Evolutionary conservation across 2,888 invertebrate species (phyloP).

Genomic region (Apodemia hepburni): DNA sequence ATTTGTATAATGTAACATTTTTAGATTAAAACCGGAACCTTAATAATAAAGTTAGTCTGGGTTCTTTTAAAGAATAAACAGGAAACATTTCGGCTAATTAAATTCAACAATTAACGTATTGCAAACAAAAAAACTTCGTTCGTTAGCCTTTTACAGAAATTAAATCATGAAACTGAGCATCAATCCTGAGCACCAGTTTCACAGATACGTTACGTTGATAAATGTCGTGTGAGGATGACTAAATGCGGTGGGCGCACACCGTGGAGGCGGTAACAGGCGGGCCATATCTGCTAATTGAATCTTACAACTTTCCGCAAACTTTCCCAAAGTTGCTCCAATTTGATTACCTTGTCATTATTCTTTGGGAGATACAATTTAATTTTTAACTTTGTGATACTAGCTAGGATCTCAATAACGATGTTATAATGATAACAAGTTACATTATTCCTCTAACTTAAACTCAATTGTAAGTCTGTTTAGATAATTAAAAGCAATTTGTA

Average conservation of each 20-base stretch:
- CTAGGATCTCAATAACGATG: conserved; percentile 4
- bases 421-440: neutral
- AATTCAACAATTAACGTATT: too few species aligned
- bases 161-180: neutral
- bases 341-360: conserved; percentile 69
- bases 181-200: conserved; percentile 7
- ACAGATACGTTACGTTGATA: conserved; percentile 11
- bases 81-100: too few species aligned
- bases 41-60: neutral
- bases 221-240: conserved; percentile 11
- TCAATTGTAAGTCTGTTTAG: neutral
- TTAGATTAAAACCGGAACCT: neutral
- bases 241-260: conserved; percentile 4
- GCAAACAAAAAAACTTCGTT: neutral
- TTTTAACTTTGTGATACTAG: conserved; percentile 40
- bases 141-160: neutral
- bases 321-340: conserved; percentile 60
- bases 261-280: conserved; percentile 34
- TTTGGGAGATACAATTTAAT: conserved; percentile 51
- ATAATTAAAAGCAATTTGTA: neutral
- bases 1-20: neutral
- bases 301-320: conserved; percentile 61
- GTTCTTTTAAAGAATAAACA: too few species aligned
- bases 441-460: neutral
- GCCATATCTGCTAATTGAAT: conserved; percentile 72